Conservation (phyloP, 1,140 invertebrate genomes). For the Metopolophium dirhodum region DNA sequence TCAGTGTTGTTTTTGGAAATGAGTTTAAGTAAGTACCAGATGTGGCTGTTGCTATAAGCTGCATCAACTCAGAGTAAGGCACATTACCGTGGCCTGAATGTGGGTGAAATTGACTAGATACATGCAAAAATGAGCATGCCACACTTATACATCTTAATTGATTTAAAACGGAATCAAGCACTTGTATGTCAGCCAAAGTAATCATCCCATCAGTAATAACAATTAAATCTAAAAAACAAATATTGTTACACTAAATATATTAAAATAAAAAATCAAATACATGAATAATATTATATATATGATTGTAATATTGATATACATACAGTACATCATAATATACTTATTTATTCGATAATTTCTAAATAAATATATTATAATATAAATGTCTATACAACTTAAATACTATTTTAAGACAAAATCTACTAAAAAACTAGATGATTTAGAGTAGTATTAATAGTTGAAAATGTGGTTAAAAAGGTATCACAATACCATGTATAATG, state of each 20-base stretch:
- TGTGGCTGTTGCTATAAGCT: conserved; percentile 80
- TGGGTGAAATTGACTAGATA: conserved; percentile 75
- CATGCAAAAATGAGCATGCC: conserved; percentile 80
- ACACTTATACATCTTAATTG: conserved; percentile 80
- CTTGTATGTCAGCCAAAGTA: conserved; percentile 76
- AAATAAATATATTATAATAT: too few species aligned
- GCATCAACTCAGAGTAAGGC: conserved; percentile 78
- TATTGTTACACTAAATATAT: background rate
- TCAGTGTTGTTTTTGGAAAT: conserved; percentile 45
- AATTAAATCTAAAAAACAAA: conserved; percentile 72
- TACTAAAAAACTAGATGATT: too few species aligned
- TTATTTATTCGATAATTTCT: too few species aligned
- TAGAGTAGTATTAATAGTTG: too few species aligned
- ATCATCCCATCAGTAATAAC: conserved; percentile 83
- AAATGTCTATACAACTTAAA: too few species aligned
- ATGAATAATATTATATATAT: background rate
- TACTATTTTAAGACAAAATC: too few species aligned
- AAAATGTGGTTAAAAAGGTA: too few species aligned
- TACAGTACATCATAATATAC: background rate
- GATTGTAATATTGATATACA: background rate
- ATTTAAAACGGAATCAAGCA: conserved; percentile 76
- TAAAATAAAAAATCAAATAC: background rate
- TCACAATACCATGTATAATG: too few species aligned
- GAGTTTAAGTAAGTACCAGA: conserved; percentile 72
- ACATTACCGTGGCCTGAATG: conserved; percentile 74